Percentiles rank a stretch among this genome's conserved stretches.
Evolutionary conservation across 2,888 invertebrate genomes (phyloP).

Genomic region (Ferdinandea cuprea): DNA sequence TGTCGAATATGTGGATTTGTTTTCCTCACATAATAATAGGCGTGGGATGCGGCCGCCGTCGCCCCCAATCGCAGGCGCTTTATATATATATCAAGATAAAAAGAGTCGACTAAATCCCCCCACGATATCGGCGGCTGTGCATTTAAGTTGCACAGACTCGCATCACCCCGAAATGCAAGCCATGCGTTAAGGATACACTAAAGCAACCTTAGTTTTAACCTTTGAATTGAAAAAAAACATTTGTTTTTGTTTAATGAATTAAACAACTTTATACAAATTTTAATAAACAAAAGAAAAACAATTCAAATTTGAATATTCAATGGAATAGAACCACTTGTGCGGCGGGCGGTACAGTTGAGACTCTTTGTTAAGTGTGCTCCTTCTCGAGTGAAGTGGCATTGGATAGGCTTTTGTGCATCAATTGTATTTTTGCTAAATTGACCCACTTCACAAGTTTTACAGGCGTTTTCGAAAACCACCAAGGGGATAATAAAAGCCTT

Average conservation of each 20-base stretch:
- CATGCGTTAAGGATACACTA: constrained; percentile 11
- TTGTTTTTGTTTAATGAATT: background rate
- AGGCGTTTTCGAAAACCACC: constrained; percentile 29
- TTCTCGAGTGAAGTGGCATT: constrained; percentile 49
- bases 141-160: background rate
- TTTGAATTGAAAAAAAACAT: background rate
- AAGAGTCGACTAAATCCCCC: background rate
- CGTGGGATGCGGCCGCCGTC: background rate
- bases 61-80: constrained; percentile 25
- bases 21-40: constrained; percentile 35
- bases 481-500: constrained; percentile 3
- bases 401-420: constrained; percentile 68
- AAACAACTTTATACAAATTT: background rate
- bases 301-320: constrained; percentile 41
- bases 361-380: constrained; percentile 43
- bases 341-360: constrained; percentile 3
- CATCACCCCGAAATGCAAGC: background rate
- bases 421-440: constrained; percentile 66
- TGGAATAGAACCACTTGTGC: constrained; percentile 29
- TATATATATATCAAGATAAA: constrained; percentile 20
- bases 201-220: background rate
- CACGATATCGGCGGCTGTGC: constrained; percentile 4
- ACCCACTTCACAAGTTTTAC: constrained; percentile 66
- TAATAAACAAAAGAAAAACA: constrained; percentile 23
- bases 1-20: constrained; percentile 55